A percentile compares a stretch with the other conserved stretches of the same genome.
Conservation (phyloP, 2,113 vertebrate species). For the Phyllostomus discolor region DNA sequence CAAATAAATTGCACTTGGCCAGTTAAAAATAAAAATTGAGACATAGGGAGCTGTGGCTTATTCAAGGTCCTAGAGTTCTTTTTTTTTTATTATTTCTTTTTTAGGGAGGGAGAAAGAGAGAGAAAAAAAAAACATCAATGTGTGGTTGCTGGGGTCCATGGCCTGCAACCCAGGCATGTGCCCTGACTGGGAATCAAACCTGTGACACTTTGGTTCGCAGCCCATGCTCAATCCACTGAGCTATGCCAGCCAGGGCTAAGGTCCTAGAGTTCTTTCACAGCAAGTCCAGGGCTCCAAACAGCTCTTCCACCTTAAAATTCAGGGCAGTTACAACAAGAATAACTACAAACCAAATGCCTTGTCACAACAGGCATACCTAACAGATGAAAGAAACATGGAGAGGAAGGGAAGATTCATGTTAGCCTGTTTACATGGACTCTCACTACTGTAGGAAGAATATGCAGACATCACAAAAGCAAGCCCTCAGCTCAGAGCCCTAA, state of each 20-base stretch:
- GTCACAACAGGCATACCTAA: background rate
- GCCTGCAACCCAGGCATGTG: too few relatives aligned
- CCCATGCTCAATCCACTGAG: too few relatives aligned
- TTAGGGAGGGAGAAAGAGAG: too few relatives aligned
- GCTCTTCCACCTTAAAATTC: background rate
- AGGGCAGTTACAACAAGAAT: background rate
- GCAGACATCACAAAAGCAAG: background rate
- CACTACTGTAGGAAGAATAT: accelerated
- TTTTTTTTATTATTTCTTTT: background rate
- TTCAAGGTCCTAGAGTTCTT: background rate
- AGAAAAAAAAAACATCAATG: too few relatives aligned
- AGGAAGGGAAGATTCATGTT: background rate
- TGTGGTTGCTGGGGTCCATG: too few relatives aligned
- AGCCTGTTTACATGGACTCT: background rate
- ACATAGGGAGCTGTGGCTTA: background rate
- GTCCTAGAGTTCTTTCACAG: background rate
- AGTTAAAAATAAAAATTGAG: background rate
- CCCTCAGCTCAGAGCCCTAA: background rate
- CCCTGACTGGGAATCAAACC: too few relatives aligned
- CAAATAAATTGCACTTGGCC: background rate
- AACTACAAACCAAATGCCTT: background rate
- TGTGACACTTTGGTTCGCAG: too few relatives aligned
- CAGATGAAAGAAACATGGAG: background rate
- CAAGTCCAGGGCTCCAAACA: background rate
- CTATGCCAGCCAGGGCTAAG: too few relatives aligned